Conservation (phyloP, 2,888 invertebrate species). For the Pristionchus mayeri region DNA sequence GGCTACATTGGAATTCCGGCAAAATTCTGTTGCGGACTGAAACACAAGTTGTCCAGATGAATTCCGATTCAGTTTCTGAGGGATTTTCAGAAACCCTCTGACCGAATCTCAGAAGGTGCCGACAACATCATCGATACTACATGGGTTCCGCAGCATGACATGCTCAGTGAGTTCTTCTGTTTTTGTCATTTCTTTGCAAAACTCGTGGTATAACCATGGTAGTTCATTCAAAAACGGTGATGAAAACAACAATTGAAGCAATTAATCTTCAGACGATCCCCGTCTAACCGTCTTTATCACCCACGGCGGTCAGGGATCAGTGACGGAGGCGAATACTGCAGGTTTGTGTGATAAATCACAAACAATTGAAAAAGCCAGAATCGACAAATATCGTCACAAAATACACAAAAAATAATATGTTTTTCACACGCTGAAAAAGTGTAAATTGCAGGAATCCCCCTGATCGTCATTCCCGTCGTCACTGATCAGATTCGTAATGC, state of each 20-base stretch:
- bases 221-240: too few relatives aligned
- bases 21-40: not conserved
- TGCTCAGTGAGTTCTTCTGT: not conserved
- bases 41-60: too few relatives aligned
- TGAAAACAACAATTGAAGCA: too few relatives aligned
- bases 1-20: not conserved
- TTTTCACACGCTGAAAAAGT: not conserved
- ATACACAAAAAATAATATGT: not conserved
- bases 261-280: slow-evolving; percentile 53
- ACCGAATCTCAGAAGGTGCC: not conserved
- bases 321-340: slow-evolving; percentile 54
- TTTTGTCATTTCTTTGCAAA: not conserved
- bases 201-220: too few relatives aligned
- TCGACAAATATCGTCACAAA: too few relatives aligned
- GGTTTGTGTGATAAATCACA: slow-evolving; percentile 14
- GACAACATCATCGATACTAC: slow-evolving; percentile 41
- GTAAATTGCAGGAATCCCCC: slow-evolving; percentile 76
- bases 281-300: slow-evolving; percentile 56
- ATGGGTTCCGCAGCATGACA: slow-evolving; percentile 33
- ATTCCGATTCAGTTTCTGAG: too few relatives aligned
- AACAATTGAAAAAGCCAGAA: not conserved
- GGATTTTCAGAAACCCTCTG: not conserved
- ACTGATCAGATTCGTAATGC: slow-evolving; percentile 77
- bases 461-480: slow-evolving; percentile 77
- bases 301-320: slow-evolving; percentile 58